Evolutionary conservation across 2,888 invertebrate genomes (phyloP).

Genomic region (Hecatera dysodea): DNA sequence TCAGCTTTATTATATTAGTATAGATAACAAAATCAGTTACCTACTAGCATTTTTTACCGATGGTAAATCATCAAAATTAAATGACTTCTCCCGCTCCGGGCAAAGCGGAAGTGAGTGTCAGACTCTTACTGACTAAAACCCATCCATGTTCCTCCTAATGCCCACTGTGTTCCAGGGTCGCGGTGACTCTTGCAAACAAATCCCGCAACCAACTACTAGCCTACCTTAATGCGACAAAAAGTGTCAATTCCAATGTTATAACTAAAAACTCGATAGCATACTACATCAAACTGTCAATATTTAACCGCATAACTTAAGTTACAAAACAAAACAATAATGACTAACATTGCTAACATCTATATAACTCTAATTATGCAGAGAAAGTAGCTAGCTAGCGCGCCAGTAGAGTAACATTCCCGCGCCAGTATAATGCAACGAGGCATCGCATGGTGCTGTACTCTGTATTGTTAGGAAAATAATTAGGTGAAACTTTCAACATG

Average conservation of each 20-base stretch:
- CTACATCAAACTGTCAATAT: slow-evolving; percentile 16
- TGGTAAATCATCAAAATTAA: too few relatives aligned
- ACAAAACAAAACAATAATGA: slow-evolving; percentile 40
- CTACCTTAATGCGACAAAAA: not conserved
- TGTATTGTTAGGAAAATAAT: slow-evolving; percentile 27
- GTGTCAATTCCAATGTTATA: not conserved
- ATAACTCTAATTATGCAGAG: slow-evolving; percentile 34
- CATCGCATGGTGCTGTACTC: not conserved
- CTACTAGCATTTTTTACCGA: too few relatives aligned
- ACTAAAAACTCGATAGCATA: not conserved
- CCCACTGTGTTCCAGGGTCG: too few relatives aligned
- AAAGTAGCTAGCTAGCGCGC: slow-evolving; percentile 35
- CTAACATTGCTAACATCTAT: slow-evolving; percentile 27
- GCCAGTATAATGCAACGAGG: slow-evolving; percentile 42
- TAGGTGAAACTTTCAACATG: slow-evolving; percentile 22
- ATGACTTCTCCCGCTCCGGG: too few relatives aligned
- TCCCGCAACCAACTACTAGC: too few relatives aligned
- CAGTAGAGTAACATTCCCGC: slow-evolving; percentile 42
- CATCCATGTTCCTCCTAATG: too few relatives aligned
- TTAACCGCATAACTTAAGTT: slow-evolving; percentile 7
- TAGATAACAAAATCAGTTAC: too few relatives aligned
- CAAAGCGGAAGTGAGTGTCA: too few relatives aligned
- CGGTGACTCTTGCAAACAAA: too few relatives aligned
- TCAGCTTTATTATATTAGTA: too few relatives aligned
- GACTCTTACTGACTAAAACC: too few relatives aligned